Percentiles rank a stretch among this genome's conserved stretches.
Evolutionary conservation across 2,888 invertebrate species (phyloP).

Genomic region (Palloptera scutellata): DNA sequence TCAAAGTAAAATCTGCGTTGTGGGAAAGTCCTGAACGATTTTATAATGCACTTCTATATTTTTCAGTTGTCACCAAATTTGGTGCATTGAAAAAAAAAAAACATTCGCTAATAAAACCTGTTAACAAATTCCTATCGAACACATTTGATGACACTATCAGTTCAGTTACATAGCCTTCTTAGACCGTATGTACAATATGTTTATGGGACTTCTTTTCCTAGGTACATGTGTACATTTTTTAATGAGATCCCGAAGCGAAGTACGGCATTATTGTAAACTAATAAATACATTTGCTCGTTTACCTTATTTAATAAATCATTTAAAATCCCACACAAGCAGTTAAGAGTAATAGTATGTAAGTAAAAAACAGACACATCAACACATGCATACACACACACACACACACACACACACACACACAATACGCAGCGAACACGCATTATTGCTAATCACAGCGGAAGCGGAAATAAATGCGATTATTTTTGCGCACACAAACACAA

Average conservation of each 20-base stretch:
- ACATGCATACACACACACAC: conserved; percentile 25
- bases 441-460: conserved; percentile 52
- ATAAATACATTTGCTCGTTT: too few species aligned
- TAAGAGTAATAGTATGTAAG: conserved; percentile 19
- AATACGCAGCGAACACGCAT: neutral
- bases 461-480: conserved; percentile 53
- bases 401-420: neutral
- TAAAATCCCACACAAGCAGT: conserved; percentile 18
- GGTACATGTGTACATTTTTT: neutral
- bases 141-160: neutral
- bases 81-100: too few species aligned
- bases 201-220: neutral
- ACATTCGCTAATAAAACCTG: too few species aligned
- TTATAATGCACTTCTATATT: too few species aligned
- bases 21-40: too few species aligned
- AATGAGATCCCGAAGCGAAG: conserved; percentile 11
- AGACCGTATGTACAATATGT: conserved; percentile 16
- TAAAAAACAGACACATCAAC: conserved; percentile 8
- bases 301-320: too few species aligned
- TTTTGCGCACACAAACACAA: conserved; percentile 40
- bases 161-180: neutral
- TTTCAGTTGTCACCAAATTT: too few species aligned
- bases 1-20: too few species aligned
- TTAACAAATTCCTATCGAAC: neutral
- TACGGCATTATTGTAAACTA: too few species aligned